Evolutionary conservation across 1,140 invertebrate species (phyloP).

Genomic region (Sinella curviseta): DNA sequence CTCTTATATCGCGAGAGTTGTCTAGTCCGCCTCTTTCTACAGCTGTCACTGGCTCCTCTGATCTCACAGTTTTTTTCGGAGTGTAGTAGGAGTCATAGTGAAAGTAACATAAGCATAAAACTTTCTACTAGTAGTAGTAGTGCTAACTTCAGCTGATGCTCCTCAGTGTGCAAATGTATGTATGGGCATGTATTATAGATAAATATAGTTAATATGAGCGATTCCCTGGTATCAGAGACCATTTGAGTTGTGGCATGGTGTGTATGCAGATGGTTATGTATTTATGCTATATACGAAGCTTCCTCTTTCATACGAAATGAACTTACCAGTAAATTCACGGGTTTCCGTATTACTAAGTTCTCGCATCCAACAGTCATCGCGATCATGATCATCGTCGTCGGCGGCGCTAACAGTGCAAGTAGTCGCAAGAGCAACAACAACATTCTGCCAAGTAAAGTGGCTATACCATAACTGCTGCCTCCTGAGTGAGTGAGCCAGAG

Average conservation of each 20-base stretch:
- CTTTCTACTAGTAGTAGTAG: too few species aligned
- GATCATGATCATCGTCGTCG: background rate
- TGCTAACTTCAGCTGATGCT: conserved; percentile 5
- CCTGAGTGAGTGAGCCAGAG: too few species aligned
- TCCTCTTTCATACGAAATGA: background rate
- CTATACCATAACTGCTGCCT: too few species aligned
- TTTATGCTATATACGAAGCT: background rate
- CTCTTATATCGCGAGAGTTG: background rate
- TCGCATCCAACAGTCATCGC: background rate
- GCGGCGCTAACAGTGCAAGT: background rate
- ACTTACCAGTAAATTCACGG: background rate
- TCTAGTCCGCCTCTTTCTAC: background rate
- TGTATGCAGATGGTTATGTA: too few species aligned
- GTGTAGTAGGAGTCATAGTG: background rate
- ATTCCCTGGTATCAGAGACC: background rate
- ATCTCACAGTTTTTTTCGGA: background rate
- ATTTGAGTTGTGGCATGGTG: background rate
- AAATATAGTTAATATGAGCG: too few species aligned
- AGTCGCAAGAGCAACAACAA: too few species aligned
- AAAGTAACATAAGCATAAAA: background rate
- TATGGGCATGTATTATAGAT: too few species aligned
- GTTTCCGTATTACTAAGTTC: background rate
- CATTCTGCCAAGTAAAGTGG: too few species aligned
- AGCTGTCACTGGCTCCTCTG: background rate
- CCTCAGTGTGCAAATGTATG: too few species aligned